Evolutionary conservation across 2,888 invertebrate genomes (phyloP).

Genomic region (Marronus borbonicus): DNA sequence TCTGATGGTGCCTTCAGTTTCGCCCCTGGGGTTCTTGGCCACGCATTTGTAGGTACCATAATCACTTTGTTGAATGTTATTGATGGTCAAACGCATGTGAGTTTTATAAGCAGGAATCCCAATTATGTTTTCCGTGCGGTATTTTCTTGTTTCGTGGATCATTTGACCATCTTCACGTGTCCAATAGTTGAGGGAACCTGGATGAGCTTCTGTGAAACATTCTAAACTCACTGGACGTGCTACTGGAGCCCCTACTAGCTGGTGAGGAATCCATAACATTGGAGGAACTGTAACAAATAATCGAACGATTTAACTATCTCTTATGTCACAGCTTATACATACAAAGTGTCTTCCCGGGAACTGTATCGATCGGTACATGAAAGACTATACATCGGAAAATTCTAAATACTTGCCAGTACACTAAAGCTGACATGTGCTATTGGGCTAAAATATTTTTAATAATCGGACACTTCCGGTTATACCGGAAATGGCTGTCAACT

Average conservation of each 20-base stretch:
- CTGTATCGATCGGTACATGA: no score
- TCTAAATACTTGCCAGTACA: no score
- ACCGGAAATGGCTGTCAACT: no score
- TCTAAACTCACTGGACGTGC: constrained; percentile 89
- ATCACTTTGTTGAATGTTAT: constrained; percentile 83
- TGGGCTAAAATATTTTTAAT: no score
- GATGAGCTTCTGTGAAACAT: constrained; percentile 93
- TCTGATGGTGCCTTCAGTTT: constrained; percentile 91
- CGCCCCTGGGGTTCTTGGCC: constrained; percentile 92
- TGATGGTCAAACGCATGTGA: constrained; percentile 89
- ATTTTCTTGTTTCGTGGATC: constrained; percentile 90
- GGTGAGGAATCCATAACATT: constrained; percentile 93
- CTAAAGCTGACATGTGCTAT: no score
- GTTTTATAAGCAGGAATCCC: constrained; percentile 86
- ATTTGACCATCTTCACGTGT: constrained; percentile 89
- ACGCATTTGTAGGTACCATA: constrained; percentile 92
- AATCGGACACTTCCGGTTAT: no score
- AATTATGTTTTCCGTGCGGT: constrained; percentile 82
- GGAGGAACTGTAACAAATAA: constrained; percentile 82
- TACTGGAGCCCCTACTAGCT: constrained; percentile 88
- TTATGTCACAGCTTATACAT: no score
- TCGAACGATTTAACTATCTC: neutral
- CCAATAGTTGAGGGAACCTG: constrained; percentile 93
- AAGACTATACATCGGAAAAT: no score
- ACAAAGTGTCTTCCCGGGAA: no score